Conservation (phyloP, 2,113 vertebrate species). For the Oreochromis aureus region DNA sequence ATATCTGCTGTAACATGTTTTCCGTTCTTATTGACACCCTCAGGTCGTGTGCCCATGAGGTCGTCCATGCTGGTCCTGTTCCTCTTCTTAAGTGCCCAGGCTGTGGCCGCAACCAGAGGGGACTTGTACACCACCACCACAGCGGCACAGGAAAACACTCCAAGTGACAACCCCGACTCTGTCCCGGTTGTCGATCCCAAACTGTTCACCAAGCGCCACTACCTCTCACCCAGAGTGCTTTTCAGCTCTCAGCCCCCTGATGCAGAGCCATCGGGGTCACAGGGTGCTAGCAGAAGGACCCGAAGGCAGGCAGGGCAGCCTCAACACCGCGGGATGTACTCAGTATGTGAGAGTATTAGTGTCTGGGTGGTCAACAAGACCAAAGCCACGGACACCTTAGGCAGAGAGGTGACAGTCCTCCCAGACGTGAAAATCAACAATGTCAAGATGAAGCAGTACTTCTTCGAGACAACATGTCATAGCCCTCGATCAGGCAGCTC, state of each 20-base stretch:
- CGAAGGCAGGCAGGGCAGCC: constrained; percentile 75
- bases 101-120: constrained; percentile 77
- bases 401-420: constrained; percentile 92
- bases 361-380: constrained; percentile 95
- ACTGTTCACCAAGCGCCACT: constrained; percentile 81
- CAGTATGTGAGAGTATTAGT: constrained; percentile 92
- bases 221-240: constrained; percentile 86
- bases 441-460: constrained; percentile 93
- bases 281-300: constrained; percentile 71
- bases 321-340: constrained; percentile 88
- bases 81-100: constrained; percentile 88
- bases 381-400: constrained; percentile 92
- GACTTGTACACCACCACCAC: constrained; percentile 67
- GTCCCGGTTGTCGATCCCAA: constrained; percentile 85
- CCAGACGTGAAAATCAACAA: constrained; percentile 92
- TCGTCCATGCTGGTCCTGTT: constrained; percentile 91
- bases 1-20: not conserved
- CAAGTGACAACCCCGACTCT: not conserved
- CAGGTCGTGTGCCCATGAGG: constrained; percentile 85
- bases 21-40: not conserved
- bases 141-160: constrained; percentile 49
- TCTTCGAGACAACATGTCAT: constrained; percentile 95
- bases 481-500: constrained; percentile 68
- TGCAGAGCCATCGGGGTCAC: constrained; percentile 62
- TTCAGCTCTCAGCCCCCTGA: constrained; percentile 86